Base-by-base conservation (phyloP, 2,888 invertebrate genomes). In the Deilephila elpenor region DNA sequence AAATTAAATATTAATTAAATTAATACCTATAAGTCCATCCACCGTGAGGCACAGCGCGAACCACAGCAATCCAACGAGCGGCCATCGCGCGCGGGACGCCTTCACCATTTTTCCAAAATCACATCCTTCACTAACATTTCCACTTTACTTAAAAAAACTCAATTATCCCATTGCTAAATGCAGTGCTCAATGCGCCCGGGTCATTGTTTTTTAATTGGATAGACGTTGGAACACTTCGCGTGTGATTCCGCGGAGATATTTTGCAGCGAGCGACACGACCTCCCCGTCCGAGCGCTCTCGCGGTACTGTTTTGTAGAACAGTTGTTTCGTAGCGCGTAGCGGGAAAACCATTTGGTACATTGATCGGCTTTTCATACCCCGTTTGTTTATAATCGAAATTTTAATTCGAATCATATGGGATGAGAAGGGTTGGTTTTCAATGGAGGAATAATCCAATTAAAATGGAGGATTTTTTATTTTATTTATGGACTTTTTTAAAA, bases 81-180 rank as follows among this genome's bases (percentile, higher is more conserved):
- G 78, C 84, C 89, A 93, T 90, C 86, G 88, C 86, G 86, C 86
- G 78, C 83, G 81, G 82, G 83, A 87, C 88, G 86, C 89, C 83
- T 81, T 93, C 91, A 93, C 87, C 94, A 94, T 94, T 91, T 91
- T 94, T 89, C 91, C 89, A 78, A 91, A 85, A 81, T 91, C 91
- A 91, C 91, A 91, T 92, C 88, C 86, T 89, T 82, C 78, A 70
- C 78, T 84, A 78, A 79, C 84, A 83, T 85, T 77, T 79, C 81
- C 80, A 85, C 81, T 81, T 80, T 80, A 79, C 85, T 85, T 87
- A 86, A 85, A 80, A 81, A 84, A 88, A 83, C 82, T 82, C 80
- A 75, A 86, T 90, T 82, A 88, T 88, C 84, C 76, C 81, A 87
- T 90, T 3, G 44, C 44, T 44, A 44, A 5, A 51, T n/a, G 5